These are phyloP conservation scores for Napeogenes inachia DNA, from an alignment of 2,888 invertebrate species.

Conservation along the genomic window DNA sequence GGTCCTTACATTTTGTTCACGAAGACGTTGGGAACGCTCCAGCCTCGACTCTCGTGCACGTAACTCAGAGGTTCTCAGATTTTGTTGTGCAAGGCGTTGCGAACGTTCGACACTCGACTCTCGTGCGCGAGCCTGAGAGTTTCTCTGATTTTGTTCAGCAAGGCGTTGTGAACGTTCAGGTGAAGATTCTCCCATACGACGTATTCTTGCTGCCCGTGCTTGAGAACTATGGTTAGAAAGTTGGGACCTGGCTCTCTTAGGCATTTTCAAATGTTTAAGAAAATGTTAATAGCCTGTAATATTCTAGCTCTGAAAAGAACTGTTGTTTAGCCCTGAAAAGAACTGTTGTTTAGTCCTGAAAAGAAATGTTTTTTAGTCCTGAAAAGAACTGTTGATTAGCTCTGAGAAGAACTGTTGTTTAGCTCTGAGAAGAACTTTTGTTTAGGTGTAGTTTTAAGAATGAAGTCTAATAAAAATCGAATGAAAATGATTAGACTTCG, in stretches of 20 bases:
- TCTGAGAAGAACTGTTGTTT: neutral
- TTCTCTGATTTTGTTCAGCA: slow-evolving; percentile 2
- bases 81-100: slow-evolving; percentile 13
- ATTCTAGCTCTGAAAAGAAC: neutral
- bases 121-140: slow-evolving; percentile 13
- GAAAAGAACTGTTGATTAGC: neutral
- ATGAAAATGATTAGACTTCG: neutral
- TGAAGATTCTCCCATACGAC: slow-evolving; percentile 17
- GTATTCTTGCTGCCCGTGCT: slow-evolving; percentile 15
- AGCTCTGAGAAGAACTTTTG: slow-evolving; percentile 1
- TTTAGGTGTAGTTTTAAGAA: neutral
- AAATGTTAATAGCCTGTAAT: too few relatives aligned
- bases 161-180: slow-evolving; percentile 16
- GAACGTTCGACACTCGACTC: slow-evolving; percentile 20
- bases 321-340: neutral
- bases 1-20: slow-evolving; percentile 14
- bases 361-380: too few relatives aligned
- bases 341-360: too few relatives aligned
- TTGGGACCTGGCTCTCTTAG: too few relatives aligned
- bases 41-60: slow-evolving; percentile 12
- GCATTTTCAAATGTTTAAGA: too few relatives aligned
- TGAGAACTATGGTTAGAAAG: slow-evolving; percentile 2
- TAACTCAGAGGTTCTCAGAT: slow-evolving; percentile 12
- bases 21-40: slow-evolving; percentile 15
- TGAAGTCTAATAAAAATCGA: neutral